Conservation (phyloP, 92 coral and sea anemone genomes). For the Palythoa caribaeorum region DNA sequence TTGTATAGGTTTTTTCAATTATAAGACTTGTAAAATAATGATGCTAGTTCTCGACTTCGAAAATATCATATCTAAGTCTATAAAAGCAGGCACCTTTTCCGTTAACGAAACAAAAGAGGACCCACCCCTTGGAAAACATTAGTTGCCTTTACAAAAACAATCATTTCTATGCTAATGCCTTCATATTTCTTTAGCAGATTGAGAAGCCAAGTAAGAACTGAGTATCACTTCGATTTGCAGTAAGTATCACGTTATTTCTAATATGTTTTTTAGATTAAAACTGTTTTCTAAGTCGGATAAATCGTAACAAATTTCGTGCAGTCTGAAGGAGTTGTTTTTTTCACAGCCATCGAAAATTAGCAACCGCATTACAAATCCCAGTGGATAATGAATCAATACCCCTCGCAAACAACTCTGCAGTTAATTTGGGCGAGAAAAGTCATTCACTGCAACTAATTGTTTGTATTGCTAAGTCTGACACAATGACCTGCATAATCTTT, state of each 20-base stretch:
- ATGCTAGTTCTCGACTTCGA: background rate
- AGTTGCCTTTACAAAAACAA: conserved; percentile 7
- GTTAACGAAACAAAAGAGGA: conserved; percentile 2
- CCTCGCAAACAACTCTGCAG: conserved; percentile 58
- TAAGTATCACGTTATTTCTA: background rate
- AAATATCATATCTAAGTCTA: background rate
- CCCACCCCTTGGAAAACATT: conserved; percentile 11
- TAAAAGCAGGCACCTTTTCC: background rate
- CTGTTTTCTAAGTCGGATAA: background rate
- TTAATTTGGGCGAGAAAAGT: conserved; percentile 59
- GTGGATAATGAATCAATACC: conserved; percentile 44
- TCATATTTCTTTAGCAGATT: conserved; percentile 36
- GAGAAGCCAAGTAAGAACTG: background rate
- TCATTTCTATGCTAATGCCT: conserved; percentile 25
- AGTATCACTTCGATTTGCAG: background rate
- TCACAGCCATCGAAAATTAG: conserved; percentile 11
- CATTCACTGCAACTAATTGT: conserved; percentile 63
- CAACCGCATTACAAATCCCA: conserved; percentile 36
- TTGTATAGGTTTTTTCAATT: no score
- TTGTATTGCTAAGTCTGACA: conserved; percentile 48
- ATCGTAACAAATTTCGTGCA: background rate
- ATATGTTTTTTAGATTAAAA: background rate
- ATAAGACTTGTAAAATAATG: background rate
- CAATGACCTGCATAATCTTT: conserved; percentile 59
- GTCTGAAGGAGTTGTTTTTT: background rate